Base-by-base conservation (phyloP, 2,888 invertebrate genomes). In the Ctenicera cuprea region DNA sequence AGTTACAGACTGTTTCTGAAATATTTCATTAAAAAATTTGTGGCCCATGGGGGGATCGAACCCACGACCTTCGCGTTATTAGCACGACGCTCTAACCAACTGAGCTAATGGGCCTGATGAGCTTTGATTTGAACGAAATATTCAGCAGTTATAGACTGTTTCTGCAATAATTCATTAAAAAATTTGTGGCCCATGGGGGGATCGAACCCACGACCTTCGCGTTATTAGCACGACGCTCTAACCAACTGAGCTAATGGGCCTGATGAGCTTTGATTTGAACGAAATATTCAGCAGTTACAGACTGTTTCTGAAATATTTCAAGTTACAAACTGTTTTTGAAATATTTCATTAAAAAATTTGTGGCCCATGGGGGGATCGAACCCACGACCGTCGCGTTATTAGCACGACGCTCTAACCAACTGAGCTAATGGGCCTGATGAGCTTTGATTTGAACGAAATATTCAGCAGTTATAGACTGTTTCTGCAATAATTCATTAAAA, bases 41-140 rank as follows among this genome's bases (percentile, higher is more conserved):
- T 91, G 91, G 91, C 91, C 91, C 91, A 91, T 91, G 91, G 89
- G 91, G 91, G 91, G 91, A 91, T 91, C 91, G 91, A 91, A 91
- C 91, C 91, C 91, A 89, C 91, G 91, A 91, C 91, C 91, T 91
- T 91, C 91, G 91, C 91, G 91, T 91, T 91, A 91, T 91, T 92
- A 92, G 91, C 91, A 92, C 91, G 91, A 91, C 91, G 91, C 91
- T 92, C 91, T 91, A 91, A 91, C 91, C 91, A 91, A 91, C 91
- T 91, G 91, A 91, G 91, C 91, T 91, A 91, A 91, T 91, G 91
- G 91, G 91, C 91, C 91, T 57, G 33, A 33, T 33, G 33, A 33
- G 8, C 3, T 5, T 26, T 5, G 5, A 26, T 26, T 26, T 2
- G 26, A 26, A 5, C 5, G 26, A 26, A 26, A 26, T 26, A 26